phyloP scores from a whole-genome alignment of 2,888 invertebrate species.

The Heliconius aoede region DNA sequence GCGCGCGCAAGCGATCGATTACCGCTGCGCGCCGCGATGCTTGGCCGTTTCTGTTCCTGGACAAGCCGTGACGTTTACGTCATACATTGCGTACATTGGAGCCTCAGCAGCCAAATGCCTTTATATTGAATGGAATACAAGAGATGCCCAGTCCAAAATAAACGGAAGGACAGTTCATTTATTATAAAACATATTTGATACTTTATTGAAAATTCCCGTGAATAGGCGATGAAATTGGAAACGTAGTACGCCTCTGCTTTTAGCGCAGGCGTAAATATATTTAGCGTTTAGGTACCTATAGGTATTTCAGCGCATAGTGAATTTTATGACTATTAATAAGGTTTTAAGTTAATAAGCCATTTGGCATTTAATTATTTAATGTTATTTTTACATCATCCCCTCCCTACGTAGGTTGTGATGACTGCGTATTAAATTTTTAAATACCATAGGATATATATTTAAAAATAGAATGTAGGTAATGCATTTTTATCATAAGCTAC shows the following conservation, averaged over 20 bases:
- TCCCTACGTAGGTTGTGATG: too few species aligned
- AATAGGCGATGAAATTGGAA: constrained; percentile 1
- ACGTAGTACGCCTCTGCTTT: not conserved
- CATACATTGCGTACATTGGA: constrained; percentile 80
- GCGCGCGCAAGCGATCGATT: constrained; percentile 82
- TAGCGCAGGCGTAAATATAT: not conserved
- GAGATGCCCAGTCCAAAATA: constrained; percentile 32
- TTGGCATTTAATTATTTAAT: not conserved
- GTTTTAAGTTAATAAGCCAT: not conserved
- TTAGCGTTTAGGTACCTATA: too few species aligned
- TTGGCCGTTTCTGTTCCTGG: constrained; percentile 65
- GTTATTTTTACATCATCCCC: not conserved
- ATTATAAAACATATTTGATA: constrained; percentile 23
- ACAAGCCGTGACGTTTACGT: constrained; percentile 77
- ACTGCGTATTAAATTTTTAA: too few species aligned
- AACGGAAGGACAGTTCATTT: constrained; percentile 23
- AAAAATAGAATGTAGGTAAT: too few species aligned
- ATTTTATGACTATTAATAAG: not conserved
- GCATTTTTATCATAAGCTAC: too few species aligned
- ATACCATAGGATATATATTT: too few species aligned
- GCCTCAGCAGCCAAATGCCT: constrained; percentile 60
- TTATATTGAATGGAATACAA: constrained; percentile 58
- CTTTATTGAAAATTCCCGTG: constrained; percentile 24
- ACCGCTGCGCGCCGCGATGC: constrained; percentile 72
- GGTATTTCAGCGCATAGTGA: not conserved